Evolutionary conservation across 1,140 invertebrate genomes (phyloP).

Genomic region (Triops longicaudatus): DNA sequence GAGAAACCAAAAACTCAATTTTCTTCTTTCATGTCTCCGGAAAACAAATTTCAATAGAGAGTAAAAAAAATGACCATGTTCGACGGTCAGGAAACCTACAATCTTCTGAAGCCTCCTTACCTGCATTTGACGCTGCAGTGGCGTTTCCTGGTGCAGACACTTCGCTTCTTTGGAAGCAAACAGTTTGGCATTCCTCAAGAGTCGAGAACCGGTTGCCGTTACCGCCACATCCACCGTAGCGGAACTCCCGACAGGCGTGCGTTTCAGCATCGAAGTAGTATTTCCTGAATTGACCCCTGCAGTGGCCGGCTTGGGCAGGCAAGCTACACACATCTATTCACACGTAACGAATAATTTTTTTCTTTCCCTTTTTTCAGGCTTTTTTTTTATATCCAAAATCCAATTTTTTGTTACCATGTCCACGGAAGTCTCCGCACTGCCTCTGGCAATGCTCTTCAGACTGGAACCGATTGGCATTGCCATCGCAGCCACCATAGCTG

Average conservation of each 20-base stretch:
- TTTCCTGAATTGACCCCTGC: constrained; percentile 50
- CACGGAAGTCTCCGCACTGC: constrained; percentile 60
- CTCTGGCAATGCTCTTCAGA: constrained; percentile 71
- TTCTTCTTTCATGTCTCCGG: too few species aligned
- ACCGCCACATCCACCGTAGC: constrained; percentile 75
- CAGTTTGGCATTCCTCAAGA: constrained; percentile 52
- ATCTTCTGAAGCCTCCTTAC: constrained; percentile 26
- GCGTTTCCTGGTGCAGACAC: constrained; percentile 40
- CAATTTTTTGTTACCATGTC: constrained; percentile 49
- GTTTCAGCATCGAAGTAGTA: constrained; percentile 55
- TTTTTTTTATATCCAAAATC: background rate
- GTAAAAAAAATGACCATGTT: background rate
- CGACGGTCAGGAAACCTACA: background rate
- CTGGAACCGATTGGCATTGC: constrained; percentile 72
- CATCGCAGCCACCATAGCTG: constrained; percentile 69
- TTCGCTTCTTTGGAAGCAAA: constrained; percentile 50
- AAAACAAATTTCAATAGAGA: too few species aligned
- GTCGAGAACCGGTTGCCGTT: constrained; percentile 73
- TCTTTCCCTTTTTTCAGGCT: background rate
- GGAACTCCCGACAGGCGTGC: constrained; percentile 56
- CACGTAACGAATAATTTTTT: constrained; percentile 30
- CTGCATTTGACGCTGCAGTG: constrained; percentile 32
- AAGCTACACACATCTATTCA: constrained; percentile 51
- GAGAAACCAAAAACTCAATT: too few species aligned
- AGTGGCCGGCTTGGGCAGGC: constrained; percentile 56